Evolutionary conservation across 37 sponge, comb jelly and placozoan genomes (phyloP).

Genomic region (Cliona cf. orientalis): DNA sequence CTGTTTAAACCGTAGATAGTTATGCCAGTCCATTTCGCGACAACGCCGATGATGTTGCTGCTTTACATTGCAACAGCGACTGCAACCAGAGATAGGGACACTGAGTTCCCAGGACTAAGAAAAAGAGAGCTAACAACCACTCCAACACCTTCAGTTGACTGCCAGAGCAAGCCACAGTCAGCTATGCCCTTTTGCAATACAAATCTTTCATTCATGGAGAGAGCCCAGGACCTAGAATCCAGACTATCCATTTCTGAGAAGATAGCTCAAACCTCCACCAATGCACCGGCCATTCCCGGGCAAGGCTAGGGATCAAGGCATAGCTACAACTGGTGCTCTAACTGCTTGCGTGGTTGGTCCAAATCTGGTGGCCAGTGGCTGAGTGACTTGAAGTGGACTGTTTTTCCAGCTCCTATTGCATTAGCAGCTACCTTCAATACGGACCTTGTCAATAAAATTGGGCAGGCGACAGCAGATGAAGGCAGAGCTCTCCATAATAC

Average conservation of each 20-base stretch:
- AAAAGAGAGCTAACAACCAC: too few species aligned
- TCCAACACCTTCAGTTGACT: conserved; percentile 67
- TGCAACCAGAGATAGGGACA: too few species aligned
- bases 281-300: conserved; percentile 79
- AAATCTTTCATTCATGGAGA: conserved; percentile 17
- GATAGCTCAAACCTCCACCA: conserved; percentile 72
- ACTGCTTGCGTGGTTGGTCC: conserved; percentile 83
- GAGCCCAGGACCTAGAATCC: conserved; percentile 72
- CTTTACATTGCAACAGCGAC: too few species aligned
- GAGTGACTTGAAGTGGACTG: conserved; percentile 68
- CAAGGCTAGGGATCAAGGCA: conserved; percentile 71
- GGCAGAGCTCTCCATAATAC: conserved; percentile 83
- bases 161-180: conserved; percentile 64
- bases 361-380: conserved; percentile 61
- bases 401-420: conserved; percentile 80
- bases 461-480: conserved; percentile 58
- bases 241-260: conserved; percentile 47
- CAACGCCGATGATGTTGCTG: too few species aligned
- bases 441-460: conserved; percentile 45
- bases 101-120: too few species aligned
- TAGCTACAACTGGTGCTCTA: conserved; percentile 88
- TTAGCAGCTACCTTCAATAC: conserved; percentile 73
- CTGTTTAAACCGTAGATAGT: too few species aligned
- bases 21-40: too few species aligned
- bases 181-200: conserved; percentile 61